These are phyloP conservation scores for Rhaphigaster nebulosa DNA, from an alignment of 2,888 invertebrate genomes.

Conservation along the genomic window DNA sequence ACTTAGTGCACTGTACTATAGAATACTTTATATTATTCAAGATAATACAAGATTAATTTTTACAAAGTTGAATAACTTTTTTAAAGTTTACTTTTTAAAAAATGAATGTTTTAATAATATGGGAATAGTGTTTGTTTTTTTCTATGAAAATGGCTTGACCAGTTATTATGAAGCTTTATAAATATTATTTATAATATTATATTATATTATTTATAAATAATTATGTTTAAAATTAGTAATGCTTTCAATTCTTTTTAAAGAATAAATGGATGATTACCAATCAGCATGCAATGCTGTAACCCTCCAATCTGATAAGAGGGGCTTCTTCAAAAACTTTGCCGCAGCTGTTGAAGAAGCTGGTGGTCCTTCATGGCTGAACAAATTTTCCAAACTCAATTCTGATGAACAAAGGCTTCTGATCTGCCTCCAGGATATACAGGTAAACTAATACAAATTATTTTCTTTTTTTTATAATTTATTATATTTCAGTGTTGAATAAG, in stretches of 20 bases:
- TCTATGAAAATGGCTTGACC: too few relatives aligned
- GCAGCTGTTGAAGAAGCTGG: conserved; percentile 74
- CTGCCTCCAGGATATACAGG: conserved; percentile 72
- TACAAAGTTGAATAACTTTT: too few relatives aligned
- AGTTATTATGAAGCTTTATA: too few relatives aligned
- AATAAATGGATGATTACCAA: conserved; percentile 70
- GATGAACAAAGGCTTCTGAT: conserved; percentile 75
- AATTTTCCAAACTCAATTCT: conserved; percentile 74
- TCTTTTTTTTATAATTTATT: conserved; percentile 39
- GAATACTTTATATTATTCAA: too few relatives aligned
- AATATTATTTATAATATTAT: too few relatives aligned
- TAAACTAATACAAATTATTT: conserved; percentile 66
- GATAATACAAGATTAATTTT: too few relatives aligned
- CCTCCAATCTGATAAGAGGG: conserved; percentile 80
- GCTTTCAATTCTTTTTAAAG: not conserved
- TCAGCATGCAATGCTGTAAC: conserved; percentile 81
- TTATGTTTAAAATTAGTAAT: not conserved
- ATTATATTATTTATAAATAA: not conserved
- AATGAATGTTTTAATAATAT: too few relatives aligned
- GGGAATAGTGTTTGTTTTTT: too few relatives aligned
- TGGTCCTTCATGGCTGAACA: conserved; percentile 75
- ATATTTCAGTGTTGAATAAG: not conserved
- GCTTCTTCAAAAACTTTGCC: conserved; percentile 80
- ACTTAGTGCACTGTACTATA: too few relatives aligned
- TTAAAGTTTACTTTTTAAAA: too few relatives aligned